Evolutionary conservation across 2,113 vertebrate species (phyloP), one percentile per base, ranked within the genome.

Genomic region (Nothocercus julius): DNA sequence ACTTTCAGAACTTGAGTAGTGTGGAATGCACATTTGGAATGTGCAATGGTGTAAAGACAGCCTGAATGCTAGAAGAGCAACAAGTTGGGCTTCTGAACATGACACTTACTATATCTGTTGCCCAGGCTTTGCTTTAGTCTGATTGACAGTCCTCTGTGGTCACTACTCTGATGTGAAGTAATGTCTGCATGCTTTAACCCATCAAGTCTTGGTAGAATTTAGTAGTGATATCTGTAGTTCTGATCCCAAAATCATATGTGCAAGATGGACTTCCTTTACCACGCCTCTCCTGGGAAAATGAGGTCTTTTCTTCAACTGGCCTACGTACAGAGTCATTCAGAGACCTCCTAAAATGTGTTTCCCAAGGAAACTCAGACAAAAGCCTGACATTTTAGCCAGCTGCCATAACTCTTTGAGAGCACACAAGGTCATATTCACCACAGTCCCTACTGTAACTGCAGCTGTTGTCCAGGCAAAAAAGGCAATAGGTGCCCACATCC

Each of bases 11-110:
- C 80, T 88, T 83, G 73, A 90, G 34, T 64, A 72, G 73, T 56
- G 42, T 81, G 94, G 80, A 90, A 89, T 91, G 73, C 73, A 94
- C 87, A 95, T 94, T 76, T 95, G 93, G 90, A 93, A 86, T 86
- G 47, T 78, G 30, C 24, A 3, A 85, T 1, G 2, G 51, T 0
- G 3, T 87, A 81, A 91, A 85, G 66, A 34, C 79, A 88, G 85
- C 68, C 68, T 67, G 84, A 90, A 84, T 84, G 86, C 28, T 73
- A 90, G 45, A 91, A 88, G 21, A 91, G 64, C 25, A 93, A 61
- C 34, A 93, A 72, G 22, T 9, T 61, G 17, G 68, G 42, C 72
- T 94, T 94, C 76, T 88, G 85, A 45, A 42, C 42, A 68, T 20
- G 21, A 11, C 20, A 75, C 13, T 74, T 67, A 74, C 42, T 64